Percentiles rank a stretch among this genome's conserved stretches.
These are phyloP conservation scores for Nymphalis io DNA, from an alignment of 1,140 invertebrate genomes.

Conservation along the genomic window DNA sequence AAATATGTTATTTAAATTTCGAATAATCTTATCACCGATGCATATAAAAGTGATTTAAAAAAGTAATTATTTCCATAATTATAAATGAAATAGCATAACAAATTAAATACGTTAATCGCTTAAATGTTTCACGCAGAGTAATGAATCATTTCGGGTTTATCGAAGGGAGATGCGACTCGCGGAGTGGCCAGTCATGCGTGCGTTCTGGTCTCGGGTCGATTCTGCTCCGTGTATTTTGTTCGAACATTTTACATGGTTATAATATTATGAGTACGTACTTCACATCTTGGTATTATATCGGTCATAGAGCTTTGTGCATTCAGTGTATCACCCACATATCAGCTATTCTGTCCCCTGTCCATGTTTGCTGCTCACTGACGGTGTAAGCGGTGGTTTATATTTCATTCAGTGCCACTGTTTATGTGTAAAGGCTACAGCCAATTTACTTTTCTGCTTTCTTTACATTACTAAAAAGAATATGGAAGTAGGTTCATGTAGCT, in stretches of 20 bases:
- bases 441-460: too few species aligned
- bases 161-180: neutral
- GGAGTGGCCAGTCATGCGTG: constrained; percentile 17
- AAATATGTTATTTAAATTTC: too few species aligned
- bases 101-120: constrained; percentile 25
- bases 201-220: neutral
- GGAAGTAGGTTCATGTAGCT: too few species aligned
- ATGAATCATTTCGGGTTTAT: constrained; percentile 26
- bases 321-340: too few species aligned
- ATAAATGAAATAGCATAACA: constrained; percentile 8
- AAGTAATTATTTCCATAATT: constrained; percentile 9
- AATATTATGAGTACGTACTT: neutral
- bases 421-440: too few species aligned
- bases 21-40: neutral
- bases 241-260: neutral
- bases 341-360: too few species aligned
- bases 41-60: constrained; percentile 2
- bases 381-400: too few species aligned
- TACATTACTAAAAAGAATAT: too few species aligned
- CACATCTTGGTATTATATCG: neutral
- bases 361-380: too few species aligned
- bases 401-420: too few species aligned
- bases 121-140: constrained; percentile 12
- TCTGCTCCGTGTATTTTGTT: neutral
- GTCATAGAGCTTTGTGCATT: too few species aligned